Evolutionary conservation across 2,888 invertebrate genomes (phyloP), one percentile per base, ranked within the genome.

Genomic region (Platycheirus albimanus): DNA sequence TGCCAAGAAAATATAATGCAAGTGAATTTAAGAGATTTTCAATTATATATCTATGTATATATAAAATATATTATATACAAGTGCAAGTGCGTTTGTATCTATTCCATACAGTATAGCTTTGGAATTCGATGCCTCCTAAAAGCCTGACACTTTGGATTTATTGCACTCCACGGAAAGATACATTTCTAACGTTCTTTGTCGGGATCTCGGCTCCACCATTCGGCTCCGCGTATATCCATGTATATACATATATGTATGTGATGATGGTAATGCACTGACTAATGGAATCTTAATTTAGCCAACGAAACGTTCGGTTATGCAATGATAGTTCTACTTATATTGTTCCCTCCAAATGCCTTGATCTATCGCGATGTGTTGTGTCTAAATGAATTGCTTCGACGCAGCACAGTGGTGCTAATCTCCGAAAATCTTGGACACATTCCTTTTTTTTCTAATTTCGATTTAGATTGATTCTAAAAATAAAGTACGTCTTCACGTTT

Each of bases 231-330:
- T 51, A 54, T 66, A 54, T 20, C 36, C 19, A n/a, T 43, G 6
- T 43, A 13, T 6, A 10, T n/a, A 24, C 6, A 24, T 3, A 24
- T 24, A 24, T 3, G 6, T 24, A 24, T 1, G 28, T 58, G 58
- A 83, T 51, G 77, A 71, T 83, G 81, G 81, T 83, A 83, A 83
- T 83, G 78, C 83, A 83, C 83, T 83, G 79, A 85, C 89, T 89
- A 90, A 90, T 90, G 89, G 88, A 89, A 88, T 90, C 89, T 90
- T 89, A 89, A 89, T 89, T 90, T 90, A 88, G 90, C 85, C 85
- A 51, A 36, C 74, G 28, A 43, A 61, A 61, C 30, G 66, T 78
- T 83, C 28, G 72, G 78, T 83, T 78, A 83, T 83, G 78, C 63
- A 83, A 83, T 72, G 78, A 83, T 69, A 64, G 72, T 24, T 72